Base-by-base conservation (phyloP, 1,140 invertebrate genomes). In the Cephus cinctus region DNA sequence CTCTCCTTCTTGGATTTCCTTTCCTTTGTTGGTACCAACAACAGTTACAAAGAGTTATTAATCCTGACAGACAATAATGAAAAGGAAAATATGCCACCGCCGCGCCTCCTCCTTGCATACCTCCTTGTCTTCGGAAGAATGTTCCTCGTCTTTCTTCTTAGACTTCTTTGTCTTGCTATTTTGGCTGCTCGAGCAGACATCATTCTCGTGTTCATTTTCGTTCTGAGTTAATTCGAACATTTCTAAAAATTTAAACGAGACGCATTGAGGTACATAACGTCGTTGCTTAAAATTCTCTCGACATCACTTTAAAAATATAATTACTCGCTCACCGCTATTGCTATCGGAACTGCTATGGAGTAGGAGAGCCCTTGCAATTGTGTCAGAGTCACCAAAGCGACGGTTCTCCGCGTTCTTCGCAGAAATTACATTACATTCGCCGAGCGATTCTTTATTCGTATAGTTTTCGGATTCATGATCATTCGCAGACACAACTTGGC, bases 1-100 rank as follows among this genome's bases (percentile, higher is more conserved):
- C 67, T 69, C 0, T 65, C 41, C 21, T 52, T 47, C 15, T 54
- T 45, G 23, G 52, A 34, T 20, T 44, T n/a, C 19, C 35, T 48
- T 20, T 54, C 46, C 11, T 56, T 8, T 5, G 12, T 4, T 16
- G 5, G 5, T 18, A n/a, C 27, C 31, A 38, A 35, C 12, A 49
- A 38, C n/a, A n/a, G n/a, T n/a, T n/a, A n/a, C n/a, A 18, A 32
- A 43, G 16, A 27, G 21, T n/a, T 35, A 21, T n/a, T 5, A 38
- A 31, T 36, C 18, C 14, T 38, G 9, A 44, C 38, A 23, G 2
- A n/a, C 3, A 30, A 43, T 31, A 4, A 9, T 18, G 8, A 16
- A 22, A 9, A 22, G 14, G 31, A 43, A 21, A 42, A 30, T 22
- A 14, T 14, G n/a, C n/a, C n/a, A n/a, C n/a, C n/a, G n/a, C n/a